Conservation (phyloP, 2,113 vertebrate genomes). For the Prunella fulvescens region DNA sequence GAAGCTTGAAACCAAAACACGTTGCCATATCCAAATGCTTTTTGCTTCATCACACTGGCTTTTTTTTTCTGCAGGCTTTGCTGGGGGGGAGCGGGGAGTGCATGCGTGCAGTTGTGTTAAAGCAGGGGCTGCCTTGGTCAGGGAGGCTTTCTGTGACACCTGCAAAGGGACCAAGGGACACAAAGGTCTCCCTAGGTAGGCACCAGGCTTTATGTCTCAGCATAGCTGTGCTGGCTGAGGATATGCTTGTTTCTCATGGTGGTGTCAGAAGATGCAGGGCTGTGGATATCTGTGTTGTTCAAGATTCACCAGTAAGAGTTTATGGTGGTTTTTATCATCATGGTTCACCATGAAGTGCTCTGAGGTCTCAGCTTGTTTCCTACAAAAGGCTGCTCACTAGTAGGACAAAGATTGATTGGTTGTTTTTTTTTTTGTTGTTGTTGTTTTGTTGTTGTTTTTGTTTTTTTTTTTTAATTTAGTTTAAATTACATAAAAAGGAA, state of each 20-base stretch:
- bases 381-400: background rate
- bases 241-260: background rate
- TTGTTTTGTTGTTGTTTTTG: too few relatives aligned
- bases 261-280: background rate
- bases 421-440: too few relatives aligned
- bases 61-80: conserved; percentile 30
- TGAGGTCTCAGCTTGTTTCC: background rate
- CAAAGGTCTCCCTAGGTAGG: background rate
- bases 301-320: background rate
- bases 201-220: background rate
- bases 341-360: background rate
- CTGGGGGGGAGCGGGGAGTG: background rate
- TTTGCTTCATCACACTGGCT: conserved; percentile 46
- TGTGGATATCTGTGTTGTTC: background rate
- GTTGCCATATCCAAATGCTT: conserved; percentile 41
- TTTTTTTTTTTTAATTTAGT: too few relatives aligned
- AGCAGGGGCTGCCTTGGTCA: background rate
- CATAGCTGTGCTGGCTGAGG: background rate
- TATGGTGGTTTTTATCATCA: background rate
- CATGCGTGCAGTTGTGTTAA: background rate
- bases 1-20: conserved; percentile 32
- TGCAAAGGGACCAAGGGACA: background rate
- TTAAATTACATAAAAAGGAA: background rate
- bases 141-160: background rate
- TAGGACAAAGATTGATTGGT: background rate